A percentile compares a stretch with the other conserved stretches of the same genome.
Conservation (phyloP, 2,797 vertebrate genomes). For the Sus cebifrons region DNA sequence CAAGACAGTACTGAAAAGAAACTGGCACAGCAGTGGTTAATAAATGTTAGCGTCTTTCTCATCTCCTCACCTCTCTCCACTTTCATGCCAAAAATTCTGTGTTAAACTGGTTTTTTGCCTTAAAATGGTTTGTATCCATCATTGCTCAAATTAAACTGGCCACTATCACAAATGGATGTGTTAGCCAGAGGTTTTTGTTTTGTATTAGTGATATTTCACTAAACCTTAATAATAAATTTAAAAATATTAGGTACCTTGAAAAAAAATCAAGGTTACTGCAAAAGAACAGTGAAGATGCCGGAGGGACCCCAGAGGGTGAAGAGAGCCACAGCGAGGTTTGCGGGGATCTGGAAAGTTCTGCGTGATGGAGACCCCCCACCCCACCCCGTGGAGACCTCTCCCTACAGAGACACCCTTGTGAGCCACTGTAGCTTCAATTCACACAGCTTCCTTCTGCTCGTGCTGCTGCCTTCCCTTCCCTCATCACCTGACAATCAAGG, state of each 20-base stretch:
- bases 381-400: not conserved
- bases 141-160: not conserved
- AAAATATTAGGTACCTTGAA: not conserved
- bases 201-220: not conserved
- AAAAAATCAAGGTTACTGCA: not conserved
- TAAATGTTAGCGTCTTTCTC: not conserved
- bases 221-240: not conserved
- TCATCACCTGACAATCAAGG: not conserved
- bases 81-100: not conserved
- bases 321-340: not conserved
- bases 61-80: not conserved
- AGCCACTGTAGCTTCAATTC: not conserved
- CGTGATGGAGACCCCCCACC: fast-evolving
- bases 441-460: not conserved
- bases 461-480: not conserved
- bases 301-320: not conserved
- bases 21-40: not conserved
- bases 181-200: not conserved
- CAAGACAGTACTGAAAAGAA: not conserved
- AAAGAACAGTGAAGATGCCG: not conserved
- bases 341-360: not conserved
- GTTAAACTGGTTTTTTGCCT: not conserved
- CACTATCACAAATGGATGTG: not conserved
- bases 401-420: too few species aligned
- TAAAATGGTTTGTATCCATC: not conserved